Evolutionary conservation across 2,797 vertebrate genomes (phyloP), one percentile per base, ranked within the genome.

Genomic region (Rallus crepitans): DNA sequence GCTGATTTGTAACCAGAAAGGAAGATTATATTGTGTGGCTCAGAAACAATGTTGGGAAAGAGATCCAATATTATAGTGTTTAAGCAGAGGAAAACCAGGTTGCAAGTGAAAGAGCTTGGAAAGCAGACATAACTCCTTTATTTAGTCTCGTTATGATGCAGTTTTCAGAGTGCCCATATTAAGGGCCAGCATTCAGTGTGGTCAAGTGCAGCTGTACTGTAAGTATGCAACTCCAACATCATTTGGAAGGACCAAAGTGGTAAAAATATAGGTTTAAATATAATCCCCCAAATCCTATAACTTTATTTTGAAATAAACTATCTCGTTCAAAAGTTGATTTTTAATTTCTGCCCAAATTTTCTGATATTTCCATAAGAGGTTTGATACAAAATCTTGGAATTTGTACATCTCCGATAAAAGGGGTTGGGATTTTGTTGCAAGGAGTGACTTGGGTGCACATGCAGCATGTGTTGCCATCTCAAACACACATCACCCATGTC

Each of bases 181-280:
- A 57, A 81, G 33, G 61, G 37, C 50, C 63, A 92, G 52, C 82
- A 65, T 31, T 11, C 40, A 65, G 37, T 0, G 1, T 33, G 45
- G 28, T 27, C 2, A 1, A 68, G 15, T 0, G 0, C 35, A 48
- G n/a, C 50, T 0, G 2, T 19, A 13, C 19, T 53, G 2, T 8
- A 13, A 7, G 2, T 21, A 11, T 7, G 42, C 5, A 12, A 45
- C 10, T 18, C 27, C 27, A 66, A 9, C 16, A 35, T 4, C 35
- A 15, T 11, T 1, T 63, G 15, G n/a, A 56, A 80, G 23, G 39
- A 47, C 15, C 0, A 1, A 79, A 70, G 28, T 7, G 11, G 21
- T 53, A 78, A 75, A 82, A 75, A 53, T 1, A n/a, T 1, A 24
- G 12, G 64, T 88, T 50, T 12, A 45, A 75, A 35, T n/a, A n/a